These are phyloP conservation scores for Apostichopus californicus DNA, from an alignment of 35 echinoderm and acorn worm genomes.

Conservation along the genomic window DNA sequence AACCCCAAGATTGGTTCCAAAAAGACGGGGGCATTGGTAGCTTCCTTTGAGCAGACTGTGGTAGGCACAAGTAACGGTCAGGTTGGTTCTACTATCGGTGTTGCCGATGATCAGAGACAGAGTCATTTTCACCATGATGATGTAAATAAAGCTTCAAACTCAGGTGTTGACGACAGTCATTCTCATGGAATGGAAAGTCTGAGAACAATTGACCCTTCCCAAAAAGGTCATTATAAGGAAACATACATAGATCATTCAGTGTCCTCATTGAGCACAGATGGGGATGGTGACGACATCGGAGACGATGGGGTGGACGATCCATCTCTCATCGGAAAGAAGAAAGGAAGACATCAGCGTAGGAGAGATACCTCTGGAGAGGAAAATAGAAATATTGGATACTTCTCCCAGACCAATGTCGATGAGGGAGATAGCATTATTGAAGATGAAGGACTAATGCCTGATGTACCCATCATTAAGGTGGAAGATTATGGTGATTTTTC, in stretches of 20 bases:
- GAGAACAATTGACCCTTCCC: background rate
- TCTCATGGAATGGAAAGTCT: background rate
- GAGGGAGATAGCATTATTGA: background rate
- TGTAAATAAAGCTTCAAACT: background rate
- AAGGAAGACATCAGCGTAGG: background rate
- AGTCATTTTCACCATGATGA: background rate
- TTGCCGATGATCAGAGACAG: background rate
- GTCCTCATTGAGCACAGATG: constrained; percentile 37
- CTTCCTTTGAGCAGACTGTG: no score
- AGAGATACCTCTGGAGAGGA: no score
- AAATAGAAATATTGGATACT: background rate
- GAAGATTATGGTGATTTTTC: background rate
- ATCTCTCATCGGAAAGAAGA: background rate
- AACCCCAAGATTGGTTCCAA: no score
- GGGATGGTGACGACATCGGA: background rate
- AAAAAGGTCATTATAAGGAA: constrained; percentile 34
- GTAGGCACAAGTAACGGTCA: no score
- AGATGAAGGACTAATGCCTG: background rate
- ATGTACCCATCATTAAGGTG: constrained; percentile 18
- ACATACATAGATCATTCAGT: constrained; percentile 22
- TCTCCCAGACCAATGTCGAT: constrained; percentile 26
- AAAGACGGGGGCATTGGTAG: no score
- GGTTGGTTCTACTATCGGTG: background rate
- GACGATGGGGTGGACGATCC: background rate
- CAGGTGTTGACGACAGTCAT: background rate